Evolutionary conservation across 1,140 invertebrate species (phyloP), one percentile per base, ranked within the genome.

Genomic region (Archegozetes longisetosus): DNA sequence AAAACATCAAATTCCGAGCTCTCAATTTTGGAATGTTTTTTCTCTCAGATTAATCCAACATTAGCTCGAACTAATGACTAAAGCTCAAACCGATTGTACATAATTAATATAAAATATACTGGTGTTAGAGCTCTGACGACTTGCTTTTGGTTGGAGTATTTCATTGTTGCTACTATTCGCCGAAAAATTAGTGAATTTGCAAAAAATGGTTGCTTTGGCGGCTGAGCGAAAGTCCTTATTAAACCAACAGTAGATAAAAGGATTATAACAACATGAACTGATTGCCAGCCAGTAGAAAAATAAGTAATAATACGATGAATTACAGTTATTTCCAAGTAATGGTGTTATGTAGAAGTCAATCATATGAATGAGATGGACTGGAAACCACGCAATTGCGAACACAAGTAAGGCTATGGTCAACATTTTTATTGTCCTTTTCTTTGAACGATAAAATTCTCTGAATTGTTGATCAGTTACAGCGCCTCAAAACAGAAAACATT

Each of bases 241-340:
- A 26, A 52, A 47, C 17, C 25, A 57, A 28, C 32, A 57, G 27
- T 57, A 57, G 26, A 57, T 57, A n/a, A 57, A 57, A 6, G 55
- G 55, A 50, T 57, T 57, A 23, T 22, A 50, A 50, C 13, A 20
- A 22, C 14, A 20, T 12, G 55, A 57, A 27, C 55, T 57, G 9
- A 57, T 57, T 6, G 55, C 27, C 29, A 57, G 17, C 55, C 55
- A 57, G 22, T 57, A 57, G 55, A 57, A 57, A 27, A 57, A 50
- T 9, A 32, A 17, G 25, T 57, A 57, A 12, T 24, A 23, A n/a
- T 32, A 47, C 12, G 32, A 50, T 22, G 55, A 57, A 29, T 57
- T 57, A 22, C 55, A 57, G 6, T 57, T 13, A 13, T 52, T 57
- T 22, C 32, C 26, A 28, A 57, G 13, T 28, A 57, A 27, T 3